Base-by-base conservation (phyloP, 1,140 invertebrate species). In the Rhizoglyphus robini region DNA sequence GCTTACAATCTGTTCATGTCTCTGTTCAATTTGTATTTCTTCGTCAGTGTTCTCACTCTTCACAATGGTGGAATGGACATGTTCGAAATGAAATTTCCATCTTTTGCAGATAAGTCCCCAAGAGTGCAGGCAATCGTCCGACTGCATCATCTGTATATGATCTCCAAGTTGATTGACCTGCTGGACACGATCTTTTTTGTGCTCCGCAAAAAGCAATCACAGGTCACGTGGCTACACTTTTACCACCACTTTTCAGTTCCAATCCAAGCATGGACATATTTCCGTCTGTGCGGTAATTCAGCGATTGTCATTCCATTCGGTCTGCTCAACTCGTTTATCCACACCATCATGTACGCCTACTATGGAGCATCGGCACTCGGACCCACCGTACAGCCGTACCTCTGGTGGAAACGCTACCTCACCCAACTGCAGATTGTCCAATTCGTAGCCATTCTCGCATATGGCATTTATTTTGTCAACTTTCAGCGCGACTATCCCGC, bases 331-430 rank as follows among this genome's bases (percentile, higher is more conserved):
- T 46, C 41, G 15, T 15, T 46, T 23, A 46, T 46, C 23, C 41
- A 46, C 41, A 80, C 69, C n/a, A n/a, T n/a, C n/a, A n/a, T n/a
- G n/a, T n/a, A n/a, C n/a, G n/a, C n/a, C n/a, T n/a, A n/a, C n/a
- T 80, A 77, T 71, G 73, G 77, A 64, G 70, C 79, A 65, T 69
- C 79, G 13, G 76, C 79, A 4, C 69, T 80, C 70, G 79, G 79
- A 51, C 78, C 78, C n/a, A 60, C 69, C 8, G 72, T 77, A 63
- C 75, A 76, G 70, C 74, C 74, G 58, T 79, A 74, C 70, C 71
- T 79, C 18, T 79, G 78, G 41, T 46, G 78, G 79, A 78, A 78
- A 80, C 79, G 71, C 75, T 72, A 67, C 76, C 79, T 70, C 75
- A 79, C 49, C 79, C 79, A n/a, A n/a, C n/a, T n/a, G n/a, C n/a